A percentile compares a stretch with the other conserved stretches of the same genome.
Evolutionary conservation across 1,140 invertebrate species (phyloP).

Genomic region (Aphelenchoides fujianensis): DNA sequence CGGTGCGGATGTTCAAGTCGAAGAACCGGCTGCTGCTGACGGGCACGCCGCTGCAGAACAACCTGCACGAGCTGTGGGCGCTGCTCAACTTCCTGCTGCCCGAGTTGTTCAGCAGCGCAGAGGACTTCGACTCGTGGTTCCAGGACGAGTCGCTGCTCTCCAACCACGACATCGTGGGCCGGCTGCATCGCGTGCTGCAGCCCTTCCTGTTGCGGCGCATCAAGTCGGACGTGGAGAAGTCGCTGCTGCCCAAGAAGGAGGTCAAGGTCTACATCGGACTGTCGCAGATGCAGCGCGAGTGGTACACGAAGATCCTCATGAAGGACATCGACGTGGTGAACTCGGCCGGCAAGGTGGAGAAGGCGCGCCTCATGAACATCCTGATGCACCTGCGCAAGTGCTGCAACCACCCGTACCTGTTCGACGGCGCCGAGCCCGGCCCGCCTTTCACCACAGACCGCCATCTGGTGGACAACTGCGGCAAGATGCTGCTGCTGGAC

Average conservation of each 20-base stretch:
- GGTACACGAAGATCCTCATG: no score
- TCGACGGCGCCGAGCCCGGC: no score
- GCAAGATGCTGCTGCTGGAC: no score
- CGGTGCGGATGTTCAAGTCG: constrained; percentile 93
- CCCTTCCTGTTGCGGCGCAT: constrained; percentile 91
- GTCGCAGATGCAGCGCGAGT: no score
- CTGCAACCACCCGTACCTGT: no score
- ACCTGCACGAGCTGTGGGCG: constrained; percentile 97
- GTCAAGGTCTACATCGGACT: constrained; percentile 81
- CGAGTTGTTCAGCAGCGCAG: constrained; percentile 95
- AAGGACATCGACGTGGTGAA: no score
- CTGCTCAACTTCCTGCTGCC: constrained; percentile 94
- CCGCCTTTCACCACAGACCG: no score
- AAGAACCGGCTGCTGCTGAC: constrained; percentile 91
- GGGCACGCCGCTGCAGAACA: constrained; percentile 87
- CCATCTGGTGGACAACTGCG: no score
- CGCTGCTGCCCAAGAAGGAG: constrained; percentile 93
- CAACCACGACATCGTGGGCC: constrained; percentile 82
- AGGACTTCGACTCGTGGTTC: constrained; percentile 97
- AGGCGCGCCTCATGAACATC: no score
- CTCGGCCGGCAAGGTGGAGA: no score
- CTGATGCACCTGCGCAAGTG: no score
- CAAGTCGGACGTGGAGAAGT: constrained; percentile 96
- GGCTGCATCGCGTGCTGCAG: constrained; percentile 82
- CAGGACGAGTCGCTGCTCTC: constrained; percentile 85